These are phyloP conservation scores for Melanchra persicariae DNA, from an alignment of 2,888 invertebrate genomes.

Conservation along the genomic window DNA sequence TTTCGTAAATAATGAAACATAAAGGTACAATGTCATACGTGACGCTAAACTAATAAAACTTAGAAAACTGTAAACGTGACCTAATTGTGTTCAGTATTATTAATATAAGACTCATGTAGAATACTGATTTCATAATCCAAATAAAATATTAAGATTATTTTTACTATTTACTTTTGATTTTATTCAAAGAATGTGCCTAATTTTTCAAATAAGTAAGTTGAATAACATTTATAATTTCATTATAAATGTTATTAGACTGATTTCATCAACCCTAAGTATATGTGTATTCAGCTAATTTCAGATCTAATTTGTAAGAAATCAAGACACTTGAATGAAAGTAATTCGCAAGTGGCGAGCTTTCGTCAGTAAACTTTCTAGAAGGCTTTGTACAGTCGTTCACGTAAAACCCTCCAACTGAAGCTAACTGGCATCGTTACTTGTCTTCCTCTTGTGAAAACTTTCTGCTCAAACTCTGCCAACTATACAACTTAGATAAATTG, in stretches of 20 bases:
- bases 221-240: too few relatives aligned
- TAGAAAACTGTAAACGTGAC: slow-evolving; percentile 11
- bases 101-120: slow-evolving; percentile 15
- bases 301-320: background rate
- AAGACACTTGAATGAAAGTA: slow-evolving; percentile 26
- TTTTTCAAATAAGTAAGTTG: background rate
- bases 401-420: slow-evolving; percentile 28
- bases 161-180: background rate
- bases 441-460: slow-evolving; percentile 40
- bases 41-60: slow-evolving; percentile 6
- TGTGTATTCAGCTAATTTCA: background rate
- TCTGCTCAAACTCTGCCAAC: slow-evolving; percentile 14
- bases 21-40: background rate
- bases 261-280: background rate
- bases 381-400: slow-evolving; percentile 35
- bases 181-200: slow-evolving; percentile 11
- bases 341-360: slow-evolving; percentile 43
- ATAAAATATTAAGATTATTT: background rate
- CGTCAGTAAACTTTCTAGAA: slow-evolving; percentile 33
- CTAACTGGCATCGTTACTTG: slow-evolving; percentile 37
- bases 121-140: slow-evolving; percentile 24
- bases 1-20: background rate
- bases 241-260: background rate
- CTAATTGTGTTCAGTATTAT: slow-evolving; percentile 24
- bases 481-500: slow-evolving; percentile 13